Evolutionary conservation across 2,888 invertebrate genomes (phyloP), one percentile per base, ranked within the genome.

Genomic region (Leptopilina drosophilae): DNA sequence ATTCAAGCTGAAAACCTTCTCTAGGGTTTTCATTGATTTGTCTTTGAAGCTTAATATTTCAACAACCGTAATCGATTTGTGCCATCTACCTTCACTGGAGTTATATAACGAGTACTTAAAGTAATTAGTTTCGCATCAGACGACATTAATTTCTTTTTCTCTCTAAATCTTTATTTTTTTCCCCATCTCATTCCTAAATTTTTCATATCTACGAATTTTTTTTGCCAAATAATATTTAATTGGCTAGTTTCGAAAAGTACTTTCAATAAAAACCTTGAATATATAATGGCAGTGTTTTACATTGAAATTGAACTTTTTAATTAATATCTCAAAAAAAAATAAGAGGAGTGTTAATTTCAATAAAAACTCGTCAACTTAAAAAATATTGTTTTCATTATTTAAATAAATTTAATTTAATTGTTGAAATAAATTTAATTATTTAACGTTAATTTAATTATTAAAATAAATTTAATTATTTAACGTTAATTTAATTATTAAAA

Each of bases 11-110:
- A 67, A 67, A 49, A 20, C 46, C 42, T 42, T 46, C 66, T 66
- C 62, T 62, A 62, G 42, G 40, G 46, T 66, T 66, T 66, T 42
- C 66, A 66, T 66, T 42, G 66, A 66, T 66, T 66, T 42, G 66
- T 20, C 46, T 46, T 46, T 67, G 66, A 46, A 20, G 46, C 46
- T 65, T 65, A 65, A 65, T 67, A 46, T 67, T 67, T 67, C 66
- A 46, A 67, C 46, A 5, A 20, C 15, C 9, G 15, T 15, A 15
- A 49, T 67, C 49, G 67, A 67, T 49, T 67, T 67, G 62, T 62
- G 49, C 49, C 20, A 67, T 49, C 12, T 20, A 49, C 49, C 14
- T 49, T 53, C 49, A 20, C 49, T 69, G 3, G 49, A 62, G 62
- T 62, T 49, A 14, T 12, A 26, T 42, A 42, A 66, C 66, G 42